Conservation (phyloP, 2,797 vertebrate genomes). For the Tangara arthus region DNA sequence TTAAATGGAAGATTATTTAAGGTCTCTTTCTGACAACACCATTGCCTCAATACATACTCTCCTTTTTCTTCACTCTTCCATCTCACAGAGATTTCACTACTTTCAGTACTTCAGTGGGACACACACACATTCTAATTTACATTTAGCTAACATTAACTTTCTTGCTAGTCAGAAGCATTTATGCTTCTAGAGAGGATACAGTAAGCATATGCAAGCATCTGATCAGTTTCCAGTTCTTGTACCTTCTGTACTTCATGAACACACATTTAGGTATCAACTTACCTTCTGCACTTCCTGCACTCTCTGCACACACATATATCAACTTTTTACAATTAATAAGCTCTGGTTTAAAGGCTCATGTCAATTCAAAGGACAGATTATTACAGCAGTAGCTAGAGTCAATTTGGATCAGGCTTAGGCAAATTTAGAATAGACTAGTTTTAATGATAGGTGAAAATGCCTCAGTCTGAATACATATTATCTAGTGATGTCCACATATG, state of each 20-base stretch:
- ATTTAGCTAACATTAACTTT: neutral
- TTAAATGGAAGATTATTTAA: neutral
- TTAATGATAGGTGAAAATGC: neutral
- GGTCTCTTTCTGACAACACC: neutral
- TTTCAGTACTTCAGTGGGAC: neutral
- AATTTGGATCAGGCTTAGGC: neutral
- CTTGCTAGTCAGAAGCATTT: neutral
- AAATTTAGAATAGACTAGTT: neutral
- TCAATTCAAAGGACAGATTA: neutral
- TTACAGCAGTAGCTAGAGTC: neutral
- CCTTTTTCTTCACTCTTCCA: neutral
- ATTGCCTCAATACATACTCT: neutral
- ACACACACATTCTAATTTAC: neutral
- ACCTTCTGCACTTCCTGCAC: neutral
- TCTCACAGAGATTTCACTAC: neutral
- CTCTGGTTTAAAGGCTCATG: neutral
- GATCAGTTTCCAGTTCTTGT: neutral
- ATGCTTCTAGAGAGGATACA: neutral
- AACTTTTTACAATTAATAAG: neutral
- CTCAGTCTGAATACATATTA: neutral
- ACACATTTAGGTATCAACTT: neutral
- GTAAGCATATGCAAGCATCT: neutral
- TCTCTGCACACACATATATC: neutral
- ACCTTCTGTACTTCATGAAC: neutral
- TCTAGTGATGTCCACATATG: accelerated